A percentile compares a stretch with the other conserved stretches of the same genome.
Conservation (phyloP, 1,140 invertebrate species). For the Lasaia peninsularis region DNA sequence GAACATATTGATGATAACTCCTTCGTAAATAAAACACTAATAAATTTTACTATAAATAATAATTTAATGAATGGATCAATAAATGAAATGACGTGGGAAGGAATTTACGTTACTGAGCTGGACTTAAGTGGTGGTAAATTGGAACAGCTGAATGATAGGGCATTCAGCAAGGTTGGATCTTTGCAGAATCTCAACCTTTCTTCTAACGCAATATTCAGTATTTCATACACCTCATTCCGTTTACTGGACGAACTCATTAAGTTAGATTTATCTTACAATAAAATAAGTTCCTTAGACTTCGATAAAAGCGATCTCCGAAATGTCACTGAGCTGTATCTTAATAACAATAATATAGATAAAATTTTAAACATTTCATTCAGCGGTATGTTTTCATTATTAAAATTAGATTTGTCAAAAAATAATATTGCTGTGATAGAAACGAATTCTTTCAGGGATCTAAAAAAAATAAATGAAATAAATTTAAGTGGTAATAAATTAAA, state of each 20-base stretch:
- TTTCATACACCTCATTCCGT: conserved; percentile 44
- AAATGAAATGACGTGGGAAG: background rate
- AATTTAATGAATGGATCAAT: background rate
- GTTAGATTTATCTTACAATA: conserved; percentile 51
- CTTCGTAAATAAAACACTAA: conserved; percentile 27
- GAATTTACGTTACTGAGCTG: background rate
- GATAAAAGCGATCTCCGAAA: conserved; percentile 37
- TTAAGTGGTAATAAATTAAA: conserved; percentile 33
- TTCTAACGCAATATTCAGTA: conserved; percentile 30
- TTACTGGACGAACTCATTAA: conserved; percentile 33
- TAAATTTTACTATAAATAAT: conserved; percentile 11
- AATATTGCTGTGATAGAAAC: conserved; percentile 26
- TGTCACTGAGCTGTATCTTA: conserved; percentile 34
- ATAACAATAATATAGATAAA: conserved; percentile 39
- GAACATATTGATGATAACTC: conserved; percentile 27
- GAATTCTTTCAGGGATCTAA: conserved; percentile 26
- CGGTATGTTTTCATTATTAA: conserved; percentile 23
- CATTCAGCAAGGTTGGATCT: background rate
- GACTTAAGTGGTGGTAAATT: background rate
- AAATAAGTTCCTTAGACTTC: conserved; percentile 33
- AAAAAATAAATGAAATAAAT: conserved; percentile 30
- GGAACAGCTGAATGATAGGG: background rate
- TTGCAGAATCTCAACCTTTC: conserved; percentile 31
- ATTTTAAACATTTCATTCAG: conserved; percentile 24
- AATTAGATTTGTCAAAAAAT: conserved; percentile 41